Evolutionary conservation across 2,113 vertebrate genomes (phyloP).

Genomic region (Maccullochella peelii): DNA sequence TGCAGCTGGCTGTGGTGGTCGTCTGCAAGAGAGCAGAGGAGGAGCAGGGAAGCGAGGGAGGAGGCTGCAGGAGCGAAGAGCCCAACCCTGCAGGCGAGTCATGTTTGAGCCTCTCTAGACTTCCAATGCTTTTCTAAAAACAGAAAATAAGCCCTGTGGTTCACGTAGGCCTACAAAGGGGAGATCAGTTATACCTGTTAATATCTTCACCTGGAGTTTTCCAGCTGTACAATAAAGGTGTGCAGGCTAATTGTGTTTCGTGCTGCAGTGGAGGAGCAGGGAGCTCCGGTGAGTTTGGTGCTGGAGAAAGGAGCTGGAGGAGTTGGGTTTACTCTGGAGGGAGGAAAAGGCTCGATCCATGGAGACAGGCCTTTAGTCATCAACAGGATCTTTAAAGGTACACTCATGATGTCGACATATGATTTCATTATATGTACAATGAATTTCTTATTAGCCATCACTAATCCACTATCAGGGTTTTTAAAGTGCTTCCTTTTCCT

Average conservation of each 20-base stretch:
- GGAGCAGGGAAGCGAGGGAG: conserved; percentile 60
- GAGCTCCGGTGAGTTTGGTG: conserved; percentile 71
- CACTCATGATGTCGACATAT: neutral
- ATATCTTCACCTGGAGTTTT: neutral
- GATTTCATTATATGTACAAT: neutral
- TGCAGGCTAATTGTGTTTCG: neutral
- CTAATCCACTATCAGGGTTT: neutral
- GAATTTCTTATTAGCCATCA: neutral
- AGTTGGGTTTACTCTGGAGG: conserved; percentile 94
- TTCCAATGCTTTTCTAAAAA: neutral
- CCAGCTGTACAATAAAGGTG: neutral
- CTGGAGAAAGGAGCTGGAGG: conserved; percentile 91
- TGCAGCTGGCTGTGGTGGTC: conserved; percentile 91
- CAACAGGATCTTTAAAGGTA: conserved; percentile 94
- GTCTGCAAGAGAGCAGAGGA: conserved; percentile 80
- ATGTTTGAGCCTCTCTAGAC: neutral
- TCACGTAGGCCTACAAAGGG: neutral
- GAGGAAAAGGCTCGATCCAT: conserved; percentile 92
- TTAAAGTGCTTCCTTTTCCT: neutral
- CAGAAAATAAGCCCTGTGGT: neutral
- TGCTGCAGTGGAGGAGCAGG: conserved; percentile 63
- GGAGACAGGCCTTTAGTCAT: conserved; percentile 92
- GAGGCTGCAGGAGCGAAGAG: conserved; percentile 53
- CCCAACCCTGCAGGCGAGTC: conserved; percentile 55
- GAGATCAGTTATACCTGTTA: neutral